Conservation (phyloP, 1,140 invertebrate genomes). For the Macrocentrus cingulum region DNA sequence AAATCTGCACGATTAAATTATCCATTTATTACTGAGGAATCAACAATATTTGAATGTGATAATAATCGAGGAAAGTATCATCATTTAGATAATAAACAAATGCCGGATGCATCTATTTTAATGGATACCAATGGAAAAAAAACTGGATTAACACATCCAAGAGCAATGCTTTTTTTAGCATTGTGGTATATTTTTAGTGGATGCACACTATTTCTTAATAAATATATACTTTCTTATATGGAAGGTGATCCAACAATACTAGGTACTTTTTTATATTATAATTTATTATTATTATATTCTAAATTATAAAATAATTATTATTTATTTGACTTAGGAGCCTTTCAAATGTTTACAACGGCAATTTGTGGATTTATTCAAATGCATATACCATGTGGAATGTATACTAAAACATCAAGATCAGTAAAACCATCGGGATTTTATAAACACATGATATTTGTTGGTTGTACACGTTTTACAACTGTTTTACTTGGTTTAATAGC, state of each 20-base stretch:
- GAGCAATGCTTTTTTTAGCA: slow-evolving; percentile 70
- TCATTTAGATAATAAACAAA: slow-evolving; percentile 29
- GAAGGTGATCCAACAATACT: slow-evolving; percentile 78
- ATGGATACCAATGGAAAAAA: slow-evolving; percentile 44
- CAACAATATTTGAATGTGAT: slow-evolving; percentile 15
- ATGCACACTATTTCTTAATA: slow-evolving; percentile 80
- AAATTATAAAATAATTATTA: no score
- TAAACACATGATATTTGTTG: slow-evolving; percentile 76
- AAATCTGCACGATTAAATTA: slow-evolving; percentile 19
- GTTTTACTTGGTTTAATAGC: slow-evolving; percentile 77
- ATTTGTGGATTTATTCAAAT: slow-evolving; percentile 76
- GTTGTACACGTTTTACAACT: slow-evolving; percentile 76
- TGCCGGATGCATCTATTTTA: slow-evolving; percentile 37
- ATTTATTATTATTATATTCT: no score
- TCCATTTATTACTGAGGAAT: slow-evolving; percentile 5
- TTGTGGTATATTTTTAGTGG: slow-evolving; percentile 81
- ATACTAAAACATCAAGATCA: slow-evolving; percentile 64
- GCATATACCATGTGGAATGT: slow-evolving; percentile 76
- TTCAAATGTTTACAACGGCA: slow-evolving; percentile 79
- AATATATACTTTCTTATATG: slow-evolving; percentile 78
- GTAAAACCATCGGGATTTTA: slow-evolving; percentile 73
- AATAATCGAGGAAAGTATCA: slow-evolving; percentile 15
- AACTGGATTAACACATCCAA: slow-evolving; percentile 63
- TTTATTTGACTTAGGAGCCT: slow-evolving; percentile 61
- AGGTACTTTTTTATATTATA: slow-evolving; percentile 66